Percentiles rank a stretch among this genome's conserved stretches.
Evolutionary conservation across 2,888 invertebrate species (phyloP).

Genomic region (Mechanitis mazaeus): DNA sequence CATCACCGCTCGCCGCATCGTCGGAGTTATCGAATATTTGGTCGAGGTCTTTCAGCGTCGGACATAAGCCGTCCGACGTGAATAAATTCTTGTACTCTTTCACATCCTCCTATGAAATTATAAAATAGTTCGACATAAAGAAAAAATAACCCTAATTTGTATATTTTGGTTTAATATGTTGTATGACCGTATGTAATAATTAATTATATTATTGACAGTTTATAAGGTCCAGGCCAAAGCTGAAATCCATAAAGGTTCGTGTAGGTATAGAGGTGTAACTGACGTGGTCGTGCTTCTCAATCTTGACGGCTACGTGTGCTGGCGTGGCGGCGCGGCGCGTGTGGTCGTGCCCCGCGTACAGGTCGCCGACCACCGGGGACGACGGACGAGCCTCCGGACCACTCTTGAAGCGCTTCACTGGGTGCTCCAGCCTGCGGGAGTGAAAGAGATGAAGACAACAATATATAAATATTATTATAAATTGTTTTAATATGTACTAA

Average conservation of each 20-base stretch:
- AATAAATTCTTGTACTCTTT: slow-evolving; percentile 83
- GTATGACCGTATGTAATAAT: too few species aligned
- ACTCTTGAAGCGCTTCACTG: slow-evolving; percentile 90
- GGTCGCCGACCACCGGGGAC: slow-evolving; percentile 58
- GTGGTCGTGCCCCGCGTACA: slow-evolving; percentile 79
- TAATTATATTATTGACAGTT: too few species aligned
- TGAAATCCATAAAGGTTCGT: too few species aligned
- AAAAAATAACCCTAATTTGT: too few species aligned
- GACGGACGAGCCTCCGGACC: slow-evolving; percentile 62
- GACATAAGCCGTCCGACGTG: slow-evolving; percentile 92
- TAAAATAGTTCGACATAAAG: background rate
- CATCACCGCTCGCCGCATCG: slow-evolving; percentile 92
- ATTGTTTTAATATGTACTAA: background rate
- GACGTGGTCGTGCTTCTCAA: slow-evolving; percentile 70
- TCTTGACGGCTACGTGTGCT: slow-evolving; percentile 66
- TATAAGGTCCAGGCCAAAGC: background rate
- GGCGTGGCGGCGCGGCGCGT: slow-evolving; percentile 68
- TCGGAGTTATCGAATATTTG: slow-evolving; percentile 96
- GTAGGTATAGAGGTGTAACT: slow-evolving; percentile 14
- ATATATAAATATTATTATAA: too few species aligned
- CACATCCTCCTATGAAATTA: slow-evolving; percentile 58
- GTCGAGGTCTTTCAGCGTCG: slow-evolving; percentile 93
- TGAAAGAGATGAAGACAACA: background rate
- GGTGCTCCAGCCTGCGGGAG: slow-evolving; percentile 86
- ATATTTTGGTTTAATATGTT: too few species aligned